Percentiles rank a stretch among this genome's conserved stretches.
Evolutionary conservation across 23 tunicate genomes (phyloP).

Genomic region (Phallusia fumigata): DNA sequence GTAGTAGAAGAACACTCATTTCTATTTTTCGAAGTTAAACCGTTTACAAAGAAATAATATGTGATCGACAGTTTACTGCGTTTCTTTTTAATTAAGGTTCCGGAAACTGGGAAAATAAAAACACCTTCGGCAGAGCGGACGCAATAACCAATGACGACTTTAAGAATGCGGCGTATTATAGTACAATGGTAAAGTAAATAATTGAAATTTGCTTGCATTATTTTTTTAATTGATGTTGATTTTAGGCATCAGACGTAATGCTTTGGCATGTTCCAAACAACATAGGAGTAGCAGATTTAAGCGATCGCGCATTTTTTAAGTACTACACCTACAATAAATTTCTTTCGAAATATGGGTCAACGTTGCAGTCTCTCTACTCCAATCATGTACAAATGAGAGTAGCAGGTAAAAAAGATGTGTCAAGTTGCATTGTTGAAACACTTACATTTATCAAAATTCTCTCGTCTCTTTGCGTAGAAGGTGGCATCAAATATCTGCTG

Average conservation of each 20-base stretch:
- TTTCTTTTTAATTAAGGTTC: constrained; percentile 9
- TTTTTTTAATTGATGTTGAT: background rate
- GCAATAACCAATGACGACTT: constrained; percentile 37
- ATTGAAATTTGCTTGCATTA: background rate
- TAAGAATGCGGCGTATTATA: constrained; percentile 47
- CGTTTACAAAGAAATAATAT: too few species aligned
- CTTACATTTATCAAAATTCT: background rate
- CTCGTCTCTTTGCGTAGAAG: background rate
- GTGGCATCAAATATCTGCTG: background rate
- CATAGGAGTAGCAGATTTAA: constrained; percentile 10
- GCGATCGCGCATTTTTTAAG: constrained; percentile 35
- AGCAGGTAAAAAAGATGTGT: too few species aligned
- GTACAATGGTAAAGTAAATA: background rate
- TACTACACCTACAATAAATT: constrained; percentile 57
- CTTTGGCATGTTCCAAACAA: constrained; percentile 64
- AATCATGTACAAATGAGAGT: constrained; percentile 24
- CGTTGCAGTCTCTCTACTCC: constrained; percentile 32
- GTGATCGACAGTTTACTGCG: too few species aligned
- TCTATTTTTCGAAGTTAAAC: too few species aligned
- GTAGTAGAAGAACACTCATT: too few species aligned
- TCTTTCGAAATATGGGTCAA: constrained; percentile 44
- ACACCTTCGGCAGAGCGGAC: constrained; percentile 36
- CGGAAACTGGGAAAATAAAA: constrained; percentile 45
- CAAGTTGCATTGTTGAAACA: too few species aligned
- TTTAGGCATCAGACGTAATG: constrained; percentile 48